Percentiles rank a stretch among this genome's conserved stretches.
Evolutionary conservation across 1,140 invertebrate genomes (phyloP).

Genomic region (Elymnias hypermnestra): DNA sequence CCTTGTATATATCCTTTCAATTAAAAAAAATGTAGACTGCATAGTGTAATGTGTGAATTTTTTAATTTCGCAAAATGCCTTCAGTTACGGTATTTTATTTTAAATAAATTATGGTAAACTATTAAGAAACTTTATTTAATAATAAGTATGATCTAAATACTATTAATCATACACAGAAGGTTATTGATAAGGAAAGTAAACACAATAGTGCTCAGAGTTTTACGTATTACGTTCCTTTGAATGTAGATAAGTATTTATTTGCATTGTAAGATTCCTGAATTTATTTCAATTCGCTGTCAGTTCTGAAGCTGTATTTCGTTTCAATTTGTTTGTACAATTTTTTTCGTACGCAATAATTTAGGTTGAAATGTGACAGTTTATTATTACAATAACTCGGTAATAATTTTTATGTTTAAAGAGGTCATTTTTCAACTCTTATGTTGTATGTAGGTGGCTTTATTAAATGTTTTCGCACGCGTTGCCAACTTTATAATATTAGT

Average conservation of each 20-base stretch:
- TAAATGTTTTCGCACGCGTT: not conserved
- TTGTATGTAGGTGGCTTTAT: not conserved
- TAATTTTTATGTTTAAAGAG: not conserved
- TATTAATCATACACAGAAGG: not conserved
- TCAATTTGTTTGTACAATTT: not conserved
- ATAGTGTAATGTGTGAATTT: too few relatives aligned
- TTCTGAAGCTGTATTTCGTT: not conserved
- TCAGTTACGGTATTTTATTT: too few relatives aligned
- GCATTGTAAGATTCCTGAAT: not conserved
- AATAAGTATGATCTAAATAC: too few relatives aligned
- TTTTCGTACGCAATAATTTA: constrained; percentile 2
- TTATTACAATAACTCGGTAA: not conserved
- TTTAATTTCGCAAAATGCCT: too few relatives aligned
- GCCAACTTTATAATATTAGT: constrained; percentile 2
- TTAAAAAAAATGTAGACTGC: too few relatives aligned
- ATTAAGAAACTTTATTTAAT: too few relatives aligned
- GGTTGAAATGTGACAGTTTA: not conserved
- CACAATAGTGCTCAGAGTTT: not conserved
- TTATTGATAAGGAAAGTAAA: not conserved
- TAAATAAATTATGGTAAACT: too few relatives aligned
- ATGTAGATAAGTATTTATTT: not conserved
- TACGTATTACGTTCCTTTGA: not conserved
- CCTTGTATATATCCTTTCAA: too few relatives aligned
- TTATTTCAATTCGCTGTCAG: constrained; percentile 1
- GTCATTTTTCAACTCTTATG: not conserved